A percentile compares a stretch with the other conserved stretches of the same genome.
Evolutionary conservation across 2,113 vertebrate species (phyloP).

Genomic region (Etheostoma cragini): DNA sequence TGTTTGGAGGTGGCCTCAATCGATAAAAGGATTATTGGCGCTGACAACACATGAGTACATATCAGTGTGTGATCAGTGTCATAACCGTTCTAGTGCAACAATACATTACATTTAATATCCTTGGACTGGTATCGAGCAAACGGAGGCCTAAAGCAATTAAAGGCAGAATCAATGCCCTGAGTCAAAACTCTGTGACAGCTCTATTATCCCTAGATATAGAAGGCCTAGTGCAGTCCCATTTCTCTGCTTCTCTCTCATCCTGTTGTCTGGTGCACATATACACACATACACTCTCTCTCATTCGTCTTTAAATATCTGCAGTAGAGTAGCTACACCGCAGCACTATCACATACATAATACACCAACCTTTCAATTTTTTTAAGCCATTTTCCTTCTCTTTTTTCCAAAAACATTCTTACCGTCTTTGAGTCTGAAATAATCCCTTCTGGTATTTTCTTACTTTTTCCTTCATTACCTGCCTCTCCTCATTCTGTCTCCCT

Average conservation of each 20-base stretch:
- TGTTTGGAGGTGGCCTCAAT: conserved; percentile 67
- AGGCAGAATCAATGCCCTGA: conserved; percentile 79
- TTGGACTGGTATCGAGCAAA: conserved; percentile 65
- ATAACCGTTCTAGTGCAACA: conserved; percentile 72
- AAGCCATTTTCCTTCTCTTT: conserved; percentile 18
- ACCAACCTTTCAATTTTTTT: conserved; percentile 35
- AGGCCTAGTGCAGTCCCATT: conserved; percentile 50
- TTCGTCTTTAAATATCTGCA: conserved; percentile 56
- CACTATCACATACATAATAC: conserved; percentile 36
- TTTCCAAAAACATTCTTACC: background rate
- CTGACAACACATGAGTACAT: conserved; percentile 75
- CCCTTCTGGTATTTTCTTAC: conserved; percentile 28
- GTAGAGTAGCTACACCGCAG: conserved; percentile 35
- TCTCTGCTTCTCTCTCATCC: conserved; percentile 31
- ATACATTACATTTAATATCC: conserved; percentile 78
- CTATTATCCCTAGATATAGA: conserved; percentile 78
- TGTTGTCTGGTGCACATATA: conserved; percentile 3
- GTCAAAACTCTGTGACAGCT: conserved; percentile 83
- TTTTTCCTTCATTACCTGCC: conserved; percentile 43
- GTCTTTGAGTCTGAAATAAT: conserved; percentile 46
- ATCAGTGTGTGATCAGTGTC: conserved; percentile 80
- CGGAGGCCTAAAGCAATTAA: conserved; percentile 79
- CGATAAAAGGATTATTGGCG: conserved; percentile 76
- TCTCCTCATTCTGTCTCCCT: conserved; percentile 30
- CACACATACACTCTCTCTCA: conserved; percentile 15